These are phyloP conservation scores for Episyrphus balteatus DNA, from an alignment of 1,140 invertebrate species.

Conservation along the genomic window DNA sequence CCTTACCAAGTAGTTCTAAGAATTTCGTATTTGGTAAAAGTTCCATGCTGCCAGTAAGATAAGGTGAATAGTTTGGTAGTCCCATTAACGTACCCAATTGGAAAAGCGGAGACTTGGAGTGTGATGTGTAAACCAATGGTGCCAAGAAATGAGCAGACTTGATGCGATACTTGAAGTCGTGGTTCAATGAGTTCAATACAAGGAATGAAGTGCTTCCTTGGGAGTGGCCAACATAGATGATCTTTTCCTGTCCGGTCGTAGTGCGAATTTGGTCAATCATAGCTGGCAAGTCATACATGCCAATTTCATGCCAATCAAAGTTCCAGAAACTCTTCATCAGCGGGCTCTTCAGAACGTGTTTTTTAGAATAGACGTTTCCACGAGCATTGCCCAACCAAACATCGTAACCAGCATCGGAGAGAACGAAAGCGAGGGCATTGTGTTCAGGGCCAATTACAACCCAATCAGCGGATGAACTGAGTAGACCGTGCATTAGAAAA, in stretches of 20 bases:
- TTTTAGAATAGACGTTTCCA: constrained; percentile 53
- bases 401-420: constrained; percentile 49
- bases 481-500: constrained; percentile 28
- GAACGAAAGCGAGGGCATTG: constrained; percentile 30
- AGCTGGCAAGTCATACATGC: constrained; percentile 54
- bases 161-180: too few species aligned
- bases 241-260: constrained; percentile 38
- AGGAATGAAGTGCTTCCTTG: constrained; percentile 47
- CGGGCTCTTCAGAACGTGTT: too few species aligned
- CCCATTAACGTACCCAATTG: too few species aligned
- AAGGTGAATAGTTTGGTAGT: too few species aligned
- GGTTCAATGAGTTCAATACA: constrained; percentile 42
- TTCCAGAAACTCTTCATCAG: too few species aligned
- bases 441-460: constrained; percentile 28
- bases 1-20: too few species aligned
- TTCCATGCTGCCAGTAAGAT: too few species aligned
- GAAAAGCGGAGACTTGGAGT: too few species aligned
- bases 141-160: too few species aligned
- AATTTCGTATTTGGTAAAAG: too few species aligned
- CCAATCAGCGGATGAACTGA: constrained; percentile 28
- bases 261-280: constrained; percentile 54
- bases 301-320: constrained; percentile 57
- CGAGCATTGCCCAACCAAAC: constrained; percentile 64
- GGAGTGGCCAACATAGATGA: constrained; percentile 56
- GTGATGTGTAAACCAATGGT: too few species aligned